Base-by-base conservation (phyloP, 1,140 invertebrate genomes). In the Solen grandis region DNA sequence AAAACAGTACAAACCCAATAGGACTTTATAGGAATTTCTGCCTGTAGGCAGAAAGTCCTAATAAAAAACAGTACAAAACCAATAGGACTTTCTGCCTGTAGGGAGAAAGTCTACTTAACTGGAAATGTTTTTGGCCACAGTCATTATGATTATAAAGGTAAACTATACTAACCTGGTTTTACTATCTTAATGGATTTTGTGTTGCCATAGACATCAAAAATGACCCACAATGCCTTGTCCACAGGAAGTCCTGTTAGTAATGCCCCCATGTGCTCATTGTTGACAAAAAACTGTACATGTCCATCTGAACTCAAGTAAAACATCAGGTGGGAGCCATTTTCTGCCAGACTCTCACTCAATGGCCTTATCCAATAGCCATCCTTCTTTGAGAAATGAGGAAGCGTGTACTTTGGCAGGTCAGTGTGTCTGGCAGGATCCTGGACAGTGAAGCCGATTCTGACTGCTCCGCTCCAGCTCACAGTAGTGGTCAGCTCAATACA, bases 171-270 rank as follows among this genome's bases (percentile, higher is more conserved):
- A 93, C 92, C 90, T 85, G 90, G 81, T 59, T 87, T 81, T 5
- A 93, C 84, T 82, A 92, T 86, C 75, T 86, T 90, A 25, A 87
- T 87, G 36, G 85, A 84, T 70, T 84, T 86, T 27, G 91, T 92
- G 82, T 91, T 92, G 41, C 92, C 92, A 86, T 93, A 93, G 35
- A 93, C 76, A 85, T 93, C 92, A 22, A 92, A 68, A 5, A 92
- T 13, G 0, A 91, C 74, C 92, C 92, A 93, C 46, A 93, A 63
- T n/a, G 82, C 85, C 38, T 85, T 85, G 22, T 89, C 87, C 1
- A 85, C 86, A 19, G 92, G 91, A 52, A 92, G 80, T 27, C 86
- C 83, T 50, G 81, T 66, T 25, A 93, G 82, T 19, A 92, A 85
- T 0, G 88, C 88, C 19, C 91, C 91, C 82, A 90, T 91, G 69